Conservation (phyloP, 2,113 vertebrate species). For the Pelmatolapia mariae region DNA sequence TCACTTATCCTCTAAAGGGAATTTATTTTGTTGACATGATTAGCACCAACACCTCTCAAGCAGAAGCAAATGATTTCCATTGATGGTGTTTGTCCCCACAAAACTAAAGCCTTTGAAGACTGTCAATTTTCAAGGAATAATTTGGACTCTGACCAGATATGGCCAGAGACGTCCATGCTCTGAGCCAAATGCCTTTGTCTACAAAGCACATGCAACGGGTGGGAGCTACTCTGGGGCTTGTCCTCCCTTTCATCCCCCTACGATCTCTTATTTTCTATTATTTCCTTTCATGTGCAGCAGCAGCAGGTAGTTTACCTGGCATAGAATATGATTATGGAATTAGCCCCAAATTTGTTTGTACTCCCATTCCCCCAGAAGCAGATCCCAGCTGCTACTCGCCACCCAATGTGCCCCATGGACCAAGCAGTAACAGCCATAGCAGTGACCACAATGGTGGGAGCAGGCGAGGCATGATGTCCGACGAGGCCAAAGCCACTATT, state of each 20-base stretch:
- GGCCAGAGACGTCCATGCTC: conserved; percentile 45
- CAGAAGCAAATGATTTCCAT: conserved; percentile 20
- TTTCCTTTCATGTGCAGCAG: conserved; percentile 45
- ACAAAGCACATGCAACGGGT: neutral
- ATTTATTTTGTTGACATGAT: conserved; percentile 11
- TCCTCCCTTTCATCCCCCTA: neutral
- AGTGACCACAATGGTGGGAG: conserved; percentile 28
- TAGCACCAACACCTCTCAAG: neutral
- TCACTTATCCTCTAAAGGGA: neutral
- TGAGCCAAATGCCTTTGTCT: conserved; percentile 23
- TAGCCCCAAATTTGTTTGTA: conserved; percentile 77
- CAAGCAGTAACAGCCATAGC: conserved; percentile 9
- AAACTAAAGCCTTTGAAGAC: conserved; percentile 17
- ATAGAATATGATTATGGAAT: conserved; percentile 62
- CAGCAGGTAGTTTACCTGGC: conserved; percentile 41
- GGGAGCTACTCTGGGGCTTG: neutral
- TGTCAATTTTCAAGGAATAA: neutral
- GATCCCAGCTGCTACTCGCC: conserved; percentile 73
- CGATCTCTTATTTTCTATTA: conserved; percentile 46
- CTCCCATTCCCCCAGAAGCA: conserved; percentile 74
- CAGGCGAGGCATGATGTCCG: conserved; percentile 59
- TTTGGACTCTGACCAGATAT: conserved; percentile 32
- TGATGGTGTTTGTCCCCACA: conserved; percentile 26
- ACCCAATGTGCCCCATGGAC: conserved; percentile 46
- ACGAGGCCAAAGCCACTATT: conserved; percentile 80